Evolutionary conservation across 2,888 invertebrate species (phyloP), one percentile per base, ranked within the genome.

Genomic region (Noctua pronuba): DNA sequence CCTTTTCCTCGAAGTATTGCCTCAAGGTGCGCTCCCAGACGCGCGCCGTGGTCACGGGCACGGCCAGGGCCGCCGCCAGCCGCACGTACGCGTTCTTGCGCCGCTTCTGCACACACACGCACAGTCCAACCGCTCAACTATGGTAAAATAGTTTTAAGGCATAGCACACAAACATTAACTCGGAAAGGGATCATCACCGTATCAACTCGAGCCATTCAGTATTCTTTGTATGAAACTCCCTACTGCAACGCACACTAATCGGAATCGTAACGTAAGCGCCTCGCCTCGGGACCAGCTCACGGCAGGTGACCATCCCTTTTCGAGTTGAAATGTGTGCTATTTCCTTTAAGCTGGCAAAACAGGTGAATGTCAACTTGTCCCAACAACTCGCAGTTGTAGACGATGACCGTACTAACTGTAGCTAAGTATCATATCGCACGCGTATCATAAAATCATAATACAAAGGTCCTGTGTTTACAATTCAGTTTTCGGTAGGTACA

Each of bases 1-100:
- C 77, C 80, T 77, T 77, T n/a, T 41, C 31, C 28, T 72, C 44
- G 35, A 77, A 31, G 60, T 78, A 70, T 0, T 18, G 24, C 38
- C 84, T 35, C 58, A 85, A 78, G 18, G 71, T 74, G 1, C 10
- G 44, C 71, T 87, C 87, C 75, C 84, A 84, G 0, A 21, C 0
- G 28, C 71, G 71, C 41, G 21, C 71, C 31, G 28, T 66, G 0
- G 0, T 0, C 49, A 58, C 35, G 5, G 83, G 8, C 18, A 79
- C 76, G 11, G 1, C 58, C 10, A 79, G 13, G 4, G 49, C 10
- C 18, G 7, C 16, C 35, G n/a, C 70, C 24, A 79, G 38, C 41
- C 8, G 65, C 41, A 18, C 13, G 49, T 79, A 83, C 16, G 86
- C 88, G 2, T 0, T 0, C 41, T 38, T 31, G 8, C 75, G 73